phyloP scores from a whole-genome alignment of 2,797 vertebrate species.

The Falco novaeseelandiae region DNA sequence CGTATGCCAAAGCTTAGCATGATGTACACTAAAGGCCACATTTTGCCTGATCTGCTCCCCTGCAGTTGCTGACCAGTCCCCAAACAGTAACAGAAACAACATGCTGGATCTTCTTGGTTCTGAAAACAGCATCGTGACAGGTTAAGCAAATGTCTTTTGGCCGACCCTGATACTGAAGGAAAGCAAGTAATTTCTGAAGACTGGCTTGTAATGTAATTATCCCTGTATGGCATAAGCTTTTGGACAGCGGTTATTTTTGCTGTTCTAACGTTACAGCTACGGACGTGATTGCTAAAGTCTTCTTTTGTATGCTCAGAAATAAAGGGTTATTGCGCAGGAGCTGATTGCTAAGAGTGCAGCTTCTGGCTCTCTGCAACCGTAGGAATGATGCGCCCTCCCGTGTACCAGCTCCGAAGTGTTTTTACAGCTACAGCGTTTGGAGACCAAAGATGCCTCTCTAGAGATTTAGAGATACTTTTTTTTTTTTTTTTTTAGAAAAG shows the following conservation, averaged over 20 bases:
- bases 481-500: too few relatives aligned
- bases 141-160: neutral
- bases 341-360: neutral
- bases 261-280: neutral
- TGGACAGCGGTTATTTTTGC: neutral
- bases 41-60: neutral
- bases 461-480: neutral
- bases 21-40: neutral
- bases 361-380: neutral
- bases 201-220: neutral
- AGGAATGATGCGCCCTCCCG: constrained; percentile 53
- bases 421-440: neutral
- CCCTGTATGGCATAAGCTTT: neutral
- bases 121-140: neutral
- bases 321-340: neutral
- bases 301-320: neutral
- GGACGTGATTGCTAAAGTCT: neutral
- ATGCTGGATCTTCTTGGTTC: neutral
- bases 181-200: neutral
- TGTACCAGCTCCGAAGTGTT: constrained; percentile 10
- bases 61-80: neutral
- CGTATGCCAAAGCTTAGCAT: neutral
- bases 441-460: fast-evolving
- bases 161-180: neutral
- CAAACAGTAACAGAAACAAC: neutral